Evolutionary conservation across 2,888 invertebrate species (phyloP).

Genomic region (Leucophenga maculata): DNA sequence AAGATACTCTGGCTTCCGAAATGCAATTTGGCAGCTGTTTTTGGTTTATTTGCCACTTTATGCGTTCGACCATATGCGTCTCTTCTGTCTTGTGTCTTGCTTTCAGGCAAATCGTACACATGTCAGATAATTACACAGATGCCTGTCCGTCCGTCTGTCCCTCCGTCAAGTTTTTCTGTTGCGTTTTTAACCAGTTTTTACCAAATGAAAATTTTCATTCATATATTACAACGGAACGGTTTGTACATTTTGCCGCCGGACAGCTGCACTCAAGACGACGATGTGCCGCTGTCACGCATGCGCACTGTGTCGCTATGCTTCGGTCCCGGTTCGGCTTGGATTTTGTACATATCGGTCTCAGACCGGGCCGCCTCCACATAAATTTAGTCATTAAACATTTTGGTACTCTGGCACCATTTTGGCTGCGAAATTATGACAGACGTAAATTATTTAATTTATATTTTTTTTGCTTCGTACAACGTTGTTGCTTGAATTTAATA

Average conservation of each 20-base stretch:
- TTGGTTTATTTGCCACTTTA: conserved; percentile 31
- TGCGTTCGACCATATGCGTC: conserved; percentile 28
- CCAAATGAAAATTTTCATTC: conserved; percentile 53
- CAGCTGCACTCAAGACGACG: conserved; percentile 36
- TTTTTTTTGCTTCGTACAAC: no score
- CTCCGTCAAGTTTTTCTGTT: background rate
- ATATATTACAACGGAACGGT: conserved; percentile 36
- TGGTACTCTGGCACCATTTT: conserved; percentile 37
- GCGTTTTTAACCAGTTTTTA: conserved; percentile 52
- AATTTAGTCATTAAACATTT: conserved; percentile 55
- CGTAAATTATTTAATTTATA: background rate
- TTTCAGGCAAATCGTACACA: conserved; percentile 41
- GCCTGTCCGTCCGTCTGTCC: background rate
- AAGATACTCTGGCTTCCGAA: background rate
- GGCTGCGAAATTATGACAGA: conserved; percentile 32
- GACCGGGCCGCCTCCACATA: conserved; percentile 52
- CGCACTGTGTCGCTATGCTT: background rate
- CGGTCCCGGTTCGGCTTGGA: background rate
- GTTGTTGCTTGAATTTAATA: conserved; percentile 11
- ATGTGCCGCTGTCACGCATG: background rate
- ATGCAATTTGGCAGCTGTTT: conserved; percentile 42
- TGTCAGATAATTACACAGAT: conserved; percentile 32
- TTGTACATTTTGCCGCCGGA: conserved; percentile 41
- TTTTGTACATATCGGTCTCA: background rate
- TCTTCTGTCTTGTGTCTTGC: background rate